Evolutionary conservation across 2,888 invertebrate genomes (phyloP), one percentile per base, ranked within the genome.

Genomic region (Oscheius sp.): DNA sequence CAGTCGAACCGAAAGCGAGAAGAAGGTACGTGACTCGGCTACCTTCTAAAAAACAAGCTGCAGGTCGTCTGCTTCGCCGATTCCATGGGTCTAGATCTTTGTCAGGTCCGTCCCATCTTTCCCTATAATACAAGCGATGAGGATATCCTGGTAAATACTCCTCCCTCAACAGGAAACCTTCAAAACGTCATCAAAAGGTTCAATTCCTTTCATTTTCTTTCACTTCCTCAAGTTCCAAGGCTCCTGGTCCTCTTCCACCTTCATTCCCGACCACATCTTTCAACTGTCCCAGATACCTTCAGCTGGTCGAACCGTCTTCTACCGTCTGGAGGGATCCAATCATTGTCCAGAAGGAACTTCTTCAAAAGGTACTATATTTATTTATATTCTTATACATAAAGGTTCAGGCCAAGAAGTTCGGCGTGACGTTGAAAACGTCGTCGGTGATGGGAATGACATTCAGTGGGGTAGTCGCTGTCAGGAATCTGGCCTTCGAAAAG

Each of bases 121-220:
- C 67, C 67, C 38, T 67, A 67, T 26, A 67, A 59, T n/a, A 36
- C 67, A 12, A 67, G 67, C 28, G 67, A 67, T 32, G 67, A 67
- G 24, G 67, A 67, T n/a, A 45, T 67, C 20, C 17, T 59, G n/a
- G 45, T 36, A 3, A 22, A 41, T n/a, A 59, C 59, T 6, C 59
- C 59, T 6, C 59, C 59, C 14, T 59, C 59, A 2, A n/a, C 59
- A 26, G n/a, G 41, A 12, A 59, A 59, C 44, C 24, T 59, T 14
- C 28, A 6, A 2, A 28, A 28, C 28, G 5, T 28, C 12, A 38
- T 61, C 45, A 45, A 45, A 62, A 57, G 24, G 41, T 14, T 20
- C 26, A 9, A 17, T 20, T 14, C 14, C 9, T 38, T 38, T 41
- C 24, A n/a, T n/a, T 24, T n/a, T 24, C 14, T 22, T 17, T 36